phyloP scores from a whole-genome alignment of 92 coral and sea anemone genomes.

The Porites cylindrica region DNA sequence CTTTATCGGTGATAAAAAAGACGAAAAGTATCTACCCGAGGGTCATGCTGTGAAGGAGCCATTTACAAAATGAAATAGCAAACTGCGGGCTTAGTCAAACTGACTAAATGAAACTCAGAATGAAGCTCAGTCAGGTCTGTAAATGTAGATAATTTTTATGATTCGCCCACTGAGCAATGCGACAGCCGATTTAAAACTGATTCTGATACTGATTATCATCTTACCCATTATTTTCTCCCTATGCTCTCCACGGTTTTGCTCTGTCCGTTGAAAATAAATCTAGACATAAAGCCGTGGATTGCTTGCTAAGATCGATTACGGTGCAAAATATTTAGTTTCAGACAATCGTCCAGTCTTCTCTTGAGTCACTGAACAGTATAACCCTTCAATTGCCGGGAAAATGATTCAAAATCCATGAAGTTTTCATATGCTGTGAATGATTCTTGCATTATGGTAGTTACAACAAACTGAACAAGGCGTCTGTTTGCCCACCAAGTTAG shows the following conservation, averaged over 20 bases:
- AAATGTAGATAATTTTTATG: too few species aligned
- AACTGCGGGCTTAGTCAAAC: not conserved
- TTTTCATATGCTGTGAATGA: not conserved
- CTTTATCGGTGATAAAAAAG: not conserved
- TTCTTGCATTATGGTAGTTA: not conserved
- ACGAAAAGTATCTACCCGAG: not conserved
- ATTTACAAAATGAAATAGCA: too few species aligned
- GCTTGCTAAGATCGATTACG: not conserved
- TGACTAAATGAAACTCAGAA: not conserved
- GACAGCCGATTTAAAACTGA: too few species aligned
- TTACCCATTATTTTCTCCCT: too few species aligned
- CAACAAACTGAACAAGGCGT: not conserved
- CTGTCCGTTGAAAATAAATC: not conserved
- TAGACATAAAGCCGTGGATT: not conserved
- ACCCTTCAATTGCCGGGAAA: not conserved
- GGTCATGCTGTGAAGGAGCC: not conserved
- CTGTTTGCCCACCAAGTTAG: not conserved
- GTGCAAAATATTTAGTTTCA: not conserved
- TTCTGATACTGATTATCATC: too few species aligned
- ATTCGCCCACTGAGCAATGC: too few species aligned
- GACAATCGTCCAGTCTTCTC: not conserved
- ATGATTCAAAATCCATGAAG: too few species aligned
- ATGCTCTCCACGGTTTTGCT: too few species aligned
- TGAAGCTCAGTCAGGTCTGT: too few species aligned
- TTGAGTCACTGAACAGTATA: slow-evolving; percentile 4